phyloP scores from a whole-genome alignment of 2,797 vertebrate species.

The Darevskia mixta region DNA sequence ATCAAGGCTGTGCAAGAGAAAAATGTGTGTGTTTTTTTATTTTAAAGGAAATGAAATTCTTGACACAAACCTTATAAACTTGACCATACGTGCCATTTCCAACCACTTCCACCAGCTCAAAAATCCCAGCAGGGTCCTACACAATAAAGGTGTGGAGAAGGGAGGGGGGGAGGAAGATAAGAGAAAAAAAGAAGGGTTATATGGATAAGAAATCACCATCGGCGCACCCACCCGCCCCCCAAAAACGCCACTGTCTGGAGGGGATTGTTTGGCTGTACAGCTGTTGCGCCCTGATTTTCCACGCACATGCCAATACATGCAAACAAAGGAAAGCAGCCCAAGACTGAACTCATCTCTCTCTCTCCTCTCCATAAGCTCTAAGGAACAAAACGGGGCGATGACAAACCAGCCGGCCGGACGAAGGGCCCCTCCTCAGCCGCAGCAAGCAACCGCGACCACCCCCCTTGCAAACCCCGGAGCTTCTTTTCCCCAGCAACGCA shows the following conservation, averaged over 20 bases:
- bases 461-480: neutral
- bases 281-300: slow-evolving; percentile 81
- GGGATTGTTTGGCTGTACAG: slow-evolving; percentile 67
- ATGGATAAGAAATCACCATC: slow-evolving; percentile 32
- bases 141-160: slow-evolving; percentile 39
- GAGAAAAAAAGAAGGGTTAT: slow-evolving; percentile 9
- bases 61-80: slow-evolving; percentile 96
- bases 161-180: slow-evolving; percentile 32
- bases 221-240: slow-evolving; percentile 39
- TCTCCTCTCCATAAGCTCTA: slow-evolving; percentile 32
- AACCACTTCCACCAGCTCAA: slow-evolving; percentile 98
- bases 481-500: neutral
- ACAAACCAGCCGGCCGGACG: slow-evolving; percentile 13
- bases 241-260: slow-evolving; percentile 24
- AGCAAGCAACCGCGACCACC: neutral
- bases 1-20: neutral
- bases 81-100: slow-evolving; percentile 99
- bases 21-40: neutral
- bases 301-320: slow-evolving; percentile 82
- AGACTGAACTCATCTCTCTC: slow-evolving; percentile 43
- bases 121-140: slow-evolving; percentile 96
- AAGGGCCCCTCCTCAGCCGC: slow-evolving; percentile 32
- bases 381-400: slow-evolving; percentile 31
- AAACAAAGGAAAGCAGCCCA: slow-evolving; percentile 87
- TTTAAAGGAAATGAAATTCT: slow-evolving; percentile 44